Base-by-base conservation (phyloP, 2,888 invertebrate species). In the Dusona sp. region DNA sequence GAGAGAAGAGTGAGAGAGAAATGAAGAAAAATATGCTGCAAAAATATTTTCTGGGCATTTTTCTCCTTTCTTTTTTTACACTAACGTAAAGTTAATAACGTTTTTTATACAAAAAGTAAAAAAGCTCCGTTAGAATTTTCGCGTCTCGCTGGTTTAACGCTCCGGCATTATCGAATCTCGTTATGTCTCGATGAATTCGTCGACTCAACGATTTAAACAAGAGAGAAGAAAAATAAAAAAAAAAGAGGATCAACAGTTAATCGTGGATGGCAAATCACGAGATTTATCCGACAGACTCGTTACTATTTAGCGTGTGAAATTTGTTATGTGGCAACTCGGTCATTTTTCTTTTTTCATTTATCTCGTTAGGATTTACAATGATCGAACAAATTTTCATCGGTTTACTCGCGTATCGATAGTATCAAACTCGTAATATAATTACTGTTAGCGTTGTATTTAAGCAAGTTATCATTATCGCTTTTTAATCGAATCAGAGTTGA, bases 21-120 rank as follows among this genome's bases (percentile, higher is more conserved):
- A 79, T 68, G 77, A 84, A 84, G 82, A 82, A 88, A 86, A 88
- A 88, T 85, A 85, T 89, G 85, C 88, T 87, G 75, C 85, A 84
- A 82, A 89, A 88, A 90, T 90, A 90, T 91, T 90, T 92, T 90
- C 89, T 88, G 90, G 90, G 87, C 88, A 90, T 90, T 90, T 89
- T 91, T 89, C 87, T 87, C 83, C 86, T 83, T 86, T 79, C 90
- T 83, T 82, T 79, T 91, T 80, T 82, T 84, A 88, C 79, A 82
- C 73, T 22, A 87, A 83, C 82, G 67, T 70, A 72, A 82, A 79
- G 73, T 86, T 77, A 78, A 87, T 83, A 78, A 80, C 73, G 80
- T 86, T 84, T 87, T 87, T 87, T 86, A 83, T 85, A 84, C 87
- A 83, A 83, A 54, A 16, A 74, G 42, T n/a, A 33, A 74, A 33